These are phyloP conservation scores for Salpingus planirostris DNA, from an alignment of 2,888 invertebrate genomes.

Conservation along the genomic window DNA sequence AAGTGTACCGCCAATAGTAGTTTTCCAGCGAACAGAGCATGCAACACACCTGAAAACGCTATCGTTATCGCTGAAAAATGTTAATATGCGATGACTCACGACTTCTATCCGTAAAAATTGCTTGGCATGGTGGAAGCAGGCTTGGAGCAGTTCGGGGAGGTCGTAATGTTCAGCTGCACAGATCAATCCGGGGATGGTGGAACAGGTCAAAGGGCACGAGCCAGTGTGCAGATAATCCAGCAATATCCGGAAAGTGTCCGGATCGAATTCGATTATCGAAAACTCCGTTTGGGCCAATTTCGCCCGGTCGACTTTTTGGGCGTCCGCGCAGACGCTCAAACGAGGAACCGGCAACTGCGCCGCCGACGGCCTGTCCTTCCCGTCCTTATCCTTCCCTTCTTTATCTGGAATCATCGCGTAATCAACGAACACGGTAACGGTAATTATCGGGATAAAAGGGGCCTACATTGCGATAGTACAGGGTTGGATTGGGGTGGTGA, in stretches of 20 bases:
- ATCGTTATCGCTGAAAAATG: neutral
- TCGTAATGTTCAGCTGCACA: conserved; percentile 94
- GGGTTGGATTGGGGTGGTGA: too few species aligned
- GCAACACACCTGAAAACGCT: conserved; percentile 59
- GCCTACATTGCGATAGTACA: too few species aligned
- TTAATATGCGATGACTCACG: conserved; percentile 43
- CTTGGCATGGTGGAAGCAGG: conserved; percentile 92
- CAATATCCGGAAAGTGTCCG: conserved; percentile 84
- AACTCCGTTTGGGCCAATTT: conserved; percentile 92
- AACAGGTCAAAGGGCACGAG: conserved; percentile 84
- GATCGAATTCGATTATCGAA: conserved; percentile 90
- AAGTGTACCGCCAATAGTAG: conserved; percentile 92
- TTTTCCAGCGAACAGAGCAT: conserved; percentile 90
- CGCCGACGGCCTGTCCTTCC: conserved; percentile 63
- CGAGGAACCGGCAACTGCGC: conserved; percentile 75
- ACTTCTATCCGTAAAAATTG: conserved; percentile 88
- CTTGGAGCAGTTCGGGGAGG: conserved; percentile 82
- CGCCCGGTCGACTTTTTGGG: conserved; percentile 86
- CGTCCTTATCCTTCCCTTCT: conserved; percentile 70
- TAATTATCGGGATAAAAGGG: too few species aligned
- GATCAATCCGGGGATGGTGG: conserved; percentile 85
- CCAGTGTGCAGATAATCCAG: conserved; percentile 90
- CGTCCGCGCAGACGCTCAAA: conserved; percentile 86
- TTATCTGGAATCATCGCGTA: too few species aligned
- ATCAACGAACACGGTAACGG: too few species aligned